These are phyloP conservation scores for Barbus barbus DNA, from an alignment of 2,113 vertebrate genomes.

Conservation along the genomic window DNA sequence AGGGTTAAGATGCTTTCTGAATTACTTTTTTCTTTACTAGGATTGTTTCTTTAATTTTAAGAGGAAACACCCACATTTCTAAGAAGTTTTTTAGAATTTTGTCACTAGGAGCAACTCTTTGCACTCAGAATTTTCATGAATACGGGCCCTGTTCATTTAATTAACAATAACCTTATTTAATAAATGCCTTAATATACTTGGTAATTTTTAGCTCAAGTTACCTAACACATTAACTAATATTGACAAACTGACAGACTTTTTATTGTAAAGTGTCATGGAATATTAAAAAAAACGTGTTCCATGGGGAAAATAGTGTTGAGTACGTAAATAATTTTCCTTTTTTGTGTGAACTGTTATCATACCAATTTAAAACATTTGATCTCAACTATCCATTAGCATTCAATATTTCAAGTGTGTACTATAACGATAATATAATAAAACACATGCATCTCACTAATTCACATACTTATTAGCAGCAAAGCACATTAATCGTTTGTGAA, in stretches of 20 bases:
- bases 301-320: background rate
- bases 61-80: too few species aligned
- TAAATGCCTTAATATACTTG: background rate
- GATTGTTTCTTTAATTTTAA: too few species aligned
- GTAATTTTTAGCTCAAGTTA: background rate
- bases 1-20: too few species aligned
- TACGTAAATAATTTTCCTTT: background rate
- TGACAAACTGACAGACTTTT: background rate
- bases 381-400: background rate
- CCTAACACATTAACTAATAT: background rate
- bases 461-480: conserved; percentile 2
- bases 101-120: too few species aligned
- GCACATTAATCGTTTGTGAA: conserved; percentile 16
- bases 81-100: too few species aligned
- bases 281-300: too few species aligned
- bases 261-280: background rate
- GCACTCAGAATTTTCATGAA: too few species aligned
- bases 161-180: background rate
- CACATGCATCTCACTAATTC: background rate
- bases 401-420: background rate
- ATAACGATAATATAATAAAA: background rate
- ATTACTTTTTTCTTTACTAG: too few species aligned
- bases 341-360: background rate
- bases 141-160: too few species aligned
- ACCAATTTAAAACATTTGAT: background rate